phyloP scores from a whole-genome alignment of 2,797 vertebrate species.

The Amazona ochrocephala region DNA sequence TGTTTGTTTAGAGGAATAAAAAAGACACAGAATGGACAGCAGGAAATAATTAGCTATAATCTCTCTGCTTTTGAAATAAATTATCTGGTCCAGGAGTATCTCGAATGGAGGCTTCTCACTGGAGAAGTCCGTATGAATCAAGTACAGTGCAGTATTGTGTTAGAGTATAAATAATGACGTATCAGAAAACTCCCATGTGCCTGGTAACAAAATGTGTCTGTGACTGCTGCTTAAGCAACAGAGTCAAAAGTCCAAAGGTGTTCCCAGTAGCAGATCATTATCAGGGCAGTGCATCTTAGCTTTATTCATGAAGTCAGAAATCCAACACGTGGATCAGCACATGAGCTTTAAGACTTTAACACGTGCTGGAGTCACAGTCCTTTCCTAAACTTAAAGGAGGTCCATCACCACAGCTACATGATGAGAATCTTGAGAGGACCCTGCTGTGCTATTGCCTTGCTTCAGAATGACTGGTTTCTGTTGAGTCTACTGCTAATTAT shows the following conservation, averaged over 20 bases:
- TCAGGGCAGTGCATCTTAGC: background rate
- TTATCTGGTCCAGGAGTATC: background rate
- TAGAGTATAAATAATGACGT: background rate
- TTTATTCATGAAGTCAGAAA: background rate
- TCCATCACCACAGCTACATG: background rate
- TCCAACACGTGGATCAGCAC: background rate
- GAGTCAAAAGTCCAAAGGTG: slow-evolving; percentile 2
- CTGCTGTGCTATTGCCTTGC: background rate
- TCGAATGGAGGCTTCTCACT: background rate
- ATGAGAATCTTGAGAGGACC: background rate
- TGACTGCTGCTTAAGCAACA: background rate
- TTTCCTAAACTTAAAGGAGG: background rate
- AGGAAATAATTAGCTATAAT: slow-evolving; percentile 42
- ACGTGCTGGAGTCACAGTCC: rapidly evolving
- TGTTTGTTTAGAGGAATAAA: slow-evolving; percentile 48
- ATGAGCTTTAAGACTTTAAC: background rate
- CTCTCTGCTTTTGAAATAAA: slow-evolving; percentile 2
- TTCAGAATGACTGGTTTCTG: background rate
- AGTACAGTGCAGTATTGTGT: background rate
- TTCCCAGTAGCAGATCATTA: background rate
- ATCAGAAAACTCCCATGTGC: background rate
- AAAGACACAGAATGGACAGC: slow-evolving; percentile 18
- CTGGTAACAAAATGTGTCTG: background rate
- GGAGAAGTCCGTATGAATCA: background rate
- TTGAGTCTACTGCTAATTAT: background rate